Conservation (phyloP, 2,888 invertebrate species). For the Brachypalpus laphriformis region DNA sequence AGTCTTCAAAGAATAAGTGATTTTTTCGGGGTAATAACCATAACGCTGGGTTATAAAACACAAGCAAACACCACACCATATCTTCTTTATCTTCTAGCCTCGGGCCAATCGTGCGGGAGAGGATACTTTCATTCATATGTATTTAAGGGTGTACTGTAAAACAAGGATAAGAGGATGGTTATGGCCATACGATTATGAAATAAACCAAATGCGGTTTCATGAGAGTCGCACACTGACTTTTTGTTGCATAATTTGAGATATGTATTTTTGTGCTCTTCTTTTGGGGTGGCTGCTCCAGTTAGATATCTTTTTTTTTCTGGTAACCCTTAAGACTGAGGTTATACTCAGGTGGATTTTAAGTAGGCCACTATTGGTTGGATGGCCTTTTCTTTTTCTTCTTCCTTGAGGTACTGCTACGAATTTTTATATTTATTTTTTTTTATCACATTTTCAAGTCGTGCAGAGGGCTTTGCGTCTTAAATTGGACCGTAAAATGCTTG, state of each 20-base stretch:
- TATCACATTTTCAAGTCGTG: constrained; percentile 4
- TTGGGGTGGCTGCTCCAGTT: constrained; percentile 14
- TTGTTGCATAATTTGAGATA: constrained; percentile 65
- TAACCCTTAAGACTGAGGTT: neutral
- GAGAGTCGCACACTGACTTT: constrained; percentile 44
- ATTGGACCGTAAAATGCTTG: neutral
- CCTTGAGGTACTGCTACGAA: neutral
- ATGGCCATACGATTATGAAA: constrained; percentile 51
- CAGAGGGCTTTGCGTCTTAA: neutral
- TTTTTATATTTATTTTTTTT: neutral
- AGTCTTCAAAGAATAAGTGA: constrained; percentile 9
- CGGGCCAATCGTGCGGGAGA: neutral
- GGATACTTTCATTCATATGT: constrained; percentile 11
- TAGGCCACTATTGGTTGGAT: constrained; percentile 39
- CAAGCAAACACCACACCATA: constrained; percentile 13
- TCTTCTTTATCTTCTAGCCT: constrained; percentile 28
- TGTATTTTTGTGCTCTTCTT: neutral
- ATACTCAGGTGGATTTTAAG: constrained; percentile 23
- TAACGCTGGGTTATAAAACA: constrained; percentile 26
- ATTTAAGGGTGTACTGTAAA: constrained; percentile 22
- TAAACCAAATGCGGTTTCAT: constrained; percentile 28
- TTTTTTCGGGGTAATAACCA: constrained; percentile 10
- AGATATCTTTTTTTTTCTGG: neutral
- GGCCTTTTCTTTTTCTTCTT: neutral
- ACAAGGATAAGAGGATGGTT: constrained; percentile 15